A percentile compares a stretch with the other conserved stretches of the same genome.
These are phyloP conservation scores for Drosophila chauvacae DNA, from an alignment of 1,140 invertebrate species.

Conservation along the genomic window DNA sequence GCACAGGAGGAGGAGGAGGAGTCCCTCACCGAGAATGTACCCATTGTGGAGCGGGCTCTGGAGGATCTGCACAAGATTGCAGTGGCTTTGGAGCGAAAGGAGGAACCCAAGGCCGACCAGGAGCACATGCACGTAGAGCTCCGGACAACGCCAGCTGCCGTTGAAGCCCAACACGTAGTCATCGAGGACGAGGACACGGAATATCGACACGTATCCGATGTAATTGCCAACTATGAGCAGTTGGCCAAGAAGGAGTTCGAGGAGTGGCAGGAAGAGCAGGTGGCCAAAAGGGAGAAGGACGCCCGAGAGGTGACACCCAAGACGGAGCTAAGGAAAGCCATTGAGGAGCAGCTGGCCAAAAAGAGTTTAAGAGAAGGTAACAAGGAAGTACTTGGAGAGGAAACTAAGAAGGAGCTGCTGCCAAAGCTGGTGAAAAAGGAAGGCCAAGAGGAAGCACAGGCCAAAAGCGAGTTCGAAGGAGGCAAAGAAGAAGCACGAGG, in stretches of 20 bases:
- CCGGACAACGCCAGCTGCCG: constrained; percentile 54
- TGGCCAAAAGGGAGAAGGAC: constrained; percentile 16
- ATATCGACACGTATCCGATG: constrained; percentile 71
- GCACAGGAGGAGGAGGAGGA: constrained; percentile 5
- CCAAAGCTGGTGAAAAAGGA: neutral
- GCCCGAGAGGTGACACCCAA: constrained; percentile 2
- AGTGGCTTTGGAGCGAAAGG: constrained; percentile 38
- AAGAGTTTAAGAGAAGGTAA: neutral
- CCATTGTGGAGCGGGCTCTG: constrained; percentile 74
- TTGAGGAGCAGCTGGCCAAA: constrained; percentile 23
- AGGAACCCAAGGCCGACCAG: constrained; percentile 3
- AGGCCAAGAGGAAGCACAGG: too few relatives aligned
- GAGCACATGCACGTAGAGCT: constrained; percentile 52
- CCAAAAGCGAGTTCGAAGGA: neutral
- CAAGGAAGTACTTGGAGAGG: neutral
- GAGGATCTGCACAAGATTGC: constrained; percentile 72
- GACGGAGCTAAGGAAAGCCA: constrained; percentile 25
- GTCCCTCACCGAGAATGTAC: constrained; percentile 65
- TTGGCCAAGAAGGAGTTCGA: constrained; percentile 51
- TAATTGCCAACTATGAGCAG: constrained; percentile 78
- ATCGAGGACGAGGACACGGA: constrained; percentile 54
- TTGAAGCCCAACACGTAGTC: constrained; percentile 61
- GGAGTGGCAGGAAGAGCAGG: constrained; percentile 44
- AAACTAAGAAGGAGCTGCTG: neutral
- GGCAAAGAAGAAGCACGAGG: neutral